These are phyloP conservation scores for Salvelinus fontinalis DNA, from an alignment of 2,113 vertebrate genomes.

Conservation along the genomic window DNA sequence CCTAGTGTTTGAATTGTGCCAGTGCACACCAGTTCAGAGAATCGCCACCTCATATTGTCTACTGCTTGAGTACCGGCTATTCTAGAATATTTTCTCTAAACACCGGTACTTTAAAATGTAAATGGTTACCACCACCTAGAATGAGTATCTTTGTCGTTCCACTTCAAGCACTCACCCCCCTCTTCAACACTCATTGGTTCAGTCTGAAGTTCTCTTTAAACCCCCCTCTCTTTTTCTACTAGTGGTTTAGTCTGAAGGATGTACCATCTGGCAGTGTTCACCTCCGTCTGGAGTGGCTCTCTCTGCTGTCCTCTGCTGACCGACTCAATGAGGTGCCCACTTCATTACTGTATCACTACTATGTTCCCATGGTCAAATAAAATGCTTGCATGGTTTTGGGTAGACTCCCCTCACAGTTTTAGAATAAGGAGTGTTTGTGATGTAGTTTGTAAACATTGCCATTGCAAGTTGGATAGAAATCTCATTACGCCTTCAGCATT, in stretches of 20 bases:
- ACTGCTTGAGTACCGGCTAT: too few relatives aligned
- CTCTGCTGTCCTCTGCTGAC: conserved; percentile 80
- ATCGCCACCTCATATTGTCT: too few relatives aligned
- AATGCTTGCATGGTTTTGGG: too few relatives aligned
- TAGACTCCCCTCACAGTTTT: too few relatives aligned
- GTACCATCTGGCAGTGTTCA: conserved; percentile 81
- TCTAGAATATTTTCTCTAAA: too few relatives aligned
- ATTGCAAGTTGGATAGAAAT: too few relatives aligned
- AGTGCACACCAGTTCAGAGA: too few relatives aligned
- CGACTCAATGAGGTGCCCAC: conserved; percentile 81
- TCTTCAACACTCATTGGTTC: neutral
- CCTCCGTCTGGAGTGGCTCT: conserved; percentile 88
- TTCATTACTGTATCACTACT: neutral
- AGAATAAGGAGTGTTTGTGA: too few relatives aligned
- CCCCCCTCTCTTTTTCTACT: conserved; percentile 21
- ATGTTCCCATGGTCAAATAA: neutral
- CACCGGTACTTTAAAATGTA: too few relatives aligned
- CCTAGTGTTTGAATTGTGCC: too few relatives aligned
- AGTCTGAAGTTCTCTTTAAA: conserved; percentile 25
- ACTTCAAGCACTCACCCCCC: neutral
- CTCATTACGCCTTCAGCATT: too few relatives aligned
- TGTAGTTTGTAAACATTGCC: neutral
- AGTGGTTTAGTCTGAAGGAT: conserved; percentile 87
- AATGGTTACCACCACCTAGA: too few relatives aligned
- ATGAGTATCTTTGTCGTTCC: neutral